Evolutionary conservation across 2,888 invertebrate genomes (phyloP).

Genomic region (Melipona bicolor): DNA sequence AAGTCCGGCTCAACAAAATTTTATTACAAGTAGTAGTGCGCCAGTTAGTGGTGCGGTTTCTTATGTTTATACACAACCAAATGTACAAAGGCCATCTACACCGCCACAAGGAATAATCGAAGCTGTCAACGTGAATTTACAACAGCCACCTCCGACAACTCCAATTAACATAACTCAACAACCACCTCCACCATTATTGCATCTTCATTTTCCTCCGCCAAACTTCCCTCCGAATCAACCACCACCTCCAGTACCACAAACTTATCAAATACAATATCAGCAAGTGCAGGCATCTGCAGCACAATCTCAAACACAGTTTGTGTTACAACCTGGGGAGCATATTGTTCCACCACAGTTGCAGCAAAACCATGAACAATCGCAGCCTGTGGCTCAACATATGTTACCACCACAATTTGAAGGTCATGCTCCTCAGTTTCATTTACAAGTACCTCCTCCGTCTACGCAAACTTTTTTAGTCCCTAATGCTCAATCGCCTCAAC

Average conservation of each 20-base stretch:
- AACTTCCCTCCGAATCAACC: slow-evolving; percentile 82
- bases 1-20: slow-evolving; percentile 75
- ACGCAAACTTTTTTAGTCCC: slow-evolving; percentile 79
- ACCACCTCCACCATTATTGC: slow-evolving; percentile 79
- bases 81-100: slow-evolving; percentile 77
- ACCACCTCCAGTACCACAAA: slow-evolving; percentile 82
- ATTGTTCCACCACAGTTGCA: slow-evolving; percentile 76
- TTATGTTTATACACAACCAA: slow-evolving; percentile 82
- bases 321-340: slow-evolving; percentile 80
- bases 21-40: slow-evolving; percentile 77
- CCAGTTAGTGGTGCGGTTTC: slow-evolving; percentile 79
- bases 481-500: slow-evolving; percentile 75
- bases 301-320: slow-evolving; percentile 80
- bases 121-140: slow-evolving; percentile 81
- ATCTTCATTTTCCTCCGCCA: slow-evolving; percentile 82
- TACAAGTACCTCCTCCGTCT: slow-evolving; percentile 79
- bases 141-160: slow-evolving; percentile 81
- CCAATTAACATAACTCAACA: slow-evolving; percentile 80
- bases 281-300: slow-evolving; percentile 77
- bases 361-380: slow-evolving; percentile 79
- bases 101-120: slow-evolving; percentile 80
- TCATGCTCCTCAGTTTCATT: slow-evolving; percentile 78
- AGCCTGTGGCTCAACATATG: slow-evolving; percentile 74
- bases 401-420: slow-evolving; percentile 78
- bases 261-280: slow-evolving; percentile 83